Evolutionary conservation across 1,140 invertebrate species (phyloP), one percentile per base, ranked within the genome.

Genomic region (Paraescarpia echinospica): DNA sequence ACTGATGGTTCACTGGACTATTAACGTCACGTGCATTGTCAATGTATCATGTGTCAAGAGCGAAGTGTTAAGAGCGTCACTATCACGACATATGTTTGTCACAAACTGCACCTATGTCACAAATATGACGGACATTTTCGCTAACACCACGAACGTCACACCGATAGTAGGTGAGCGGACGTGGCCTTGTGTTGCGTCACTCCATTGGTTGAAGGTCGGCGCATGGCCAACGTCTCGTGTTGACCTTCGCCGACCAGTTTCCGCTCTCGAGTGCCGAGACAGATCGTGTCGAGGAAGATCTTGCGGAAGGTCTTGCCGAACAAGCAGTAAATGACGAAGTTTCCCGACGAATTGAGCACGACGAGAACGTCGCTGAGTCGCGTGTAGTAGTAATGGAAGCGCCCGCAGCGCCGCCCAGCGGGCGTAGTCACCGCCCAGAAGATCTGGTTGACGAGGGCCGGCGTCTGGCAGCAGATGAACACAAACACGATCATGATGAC

Each of bases 301-400:
- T 91, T 59, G 48, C 93, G 88, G 92, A 93, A 93, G 34, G 41
- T 93, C 89, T 35, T 89, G 4, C 91, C 91, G 91, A 92, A 92
- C 48, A 93, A 35, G 41, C 92, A 93, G 91, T 93, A 93, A 33
- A 93, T 91, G 89, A 93, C n/a, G 91, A 93, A 93, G 91, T 93
- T 93, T 33, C 90, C 35, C 27, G 92, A 89, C 59, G 92, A 93
- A 89, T 93, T 93, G 91, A 93, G 33, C 33, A 93, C 92, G 22
- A 93, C 93, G 5, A 93, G 93, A 22, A 90, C 35, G 35, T 93
- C 92, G 48, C 93, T 93, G 89, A 93, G 27, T 35, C 92, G 93
- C 59, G 92, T 93, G 91, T 93, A 93, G 89, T 93, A 93, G 91
- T 89, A 93, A 35, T 93, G 92, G 51, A 93, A 93, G 33, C 51